Evolutionary conservation across 2,888 invertebrate species (phyloP), one percentile per base, ranked within the genome.

Genomic region (Melanargia galathea): DNA sequence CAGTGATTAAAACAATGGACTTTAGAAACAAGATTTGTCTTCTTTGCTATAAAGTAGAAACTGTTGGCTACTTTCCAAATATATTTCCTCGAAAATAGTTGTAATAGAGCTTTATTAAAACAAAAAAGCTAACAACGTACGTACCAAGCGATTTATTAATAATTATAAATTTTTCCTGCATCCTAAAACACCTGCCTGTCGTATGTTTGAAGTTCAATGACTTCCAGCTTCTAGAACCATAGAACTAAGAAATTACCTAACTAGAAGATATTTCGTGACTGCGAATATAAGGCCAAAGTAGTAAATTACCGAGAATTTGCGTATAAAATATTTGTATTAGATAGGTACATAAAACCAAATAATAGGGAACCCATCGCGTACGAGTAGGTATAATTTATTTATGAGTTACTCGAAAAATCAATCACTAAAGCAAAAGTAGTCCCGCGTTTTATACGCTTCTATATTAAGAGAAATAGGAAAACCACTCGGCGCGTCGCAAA

Each of bases 41-140:
- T 61, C 66, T 63, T 65, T 68, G 64, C 60, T 65, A 62, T 69
- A 57, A 61, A 66, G 60, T 56, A 62, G 59, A 63, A 62, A 59
- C 63, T 60, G 65, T 67, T 70, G 69, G 71, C 66, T 63, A 64
- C 58, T 62, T 66, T 69, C 71, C 71, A 70, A 66, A 71, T 40
- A 11, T 38, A 67, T 70, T 69, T 66, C 55, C 60, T 66, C 57
- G 56, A 52, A 63, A 66, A 69, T 69, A 70, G 65, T 68, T 68
- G 40, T 43, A 18, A 16, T 16, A 40, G 16, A 45, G 10, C 43
- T 45, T 45, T 20, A 20, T 45, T 20, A 45, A 45, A 45, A 10
- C n/a, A n/a, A n/a, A 5, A 45, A 16, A 18, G 20, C 43, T 1
- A 40, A 38, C n/a, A 40, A 6, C 16, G 5, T n/a, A n/a, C n/a